Base-by-base conservation (phyloP, 2,888 invertebrate species). In the Liodrosophila aerea region DNA sequence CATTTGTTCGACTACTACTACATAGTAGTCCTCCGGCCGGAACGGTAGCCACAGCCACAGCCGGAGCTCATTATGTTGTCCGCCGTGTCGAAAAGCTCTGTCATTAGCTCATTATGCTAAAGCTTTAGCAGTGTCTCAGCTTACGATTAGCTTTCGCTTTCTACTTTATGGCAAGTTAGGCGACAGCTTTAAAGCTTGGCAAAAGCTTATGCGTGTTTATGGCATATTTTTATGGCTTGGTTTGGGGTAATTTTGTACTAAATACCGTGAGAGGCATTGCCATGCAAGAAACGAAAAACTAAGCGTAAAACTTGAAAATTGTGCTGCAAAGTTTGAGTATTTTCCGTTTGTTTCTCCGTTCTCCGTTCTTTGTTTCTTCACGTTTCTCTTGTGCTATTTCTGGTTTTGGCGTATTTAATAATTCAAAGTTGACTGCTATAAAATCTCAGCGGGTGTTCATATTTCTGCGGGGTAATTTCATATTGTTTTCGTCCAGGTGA, bases 371-470 rank as follows among this genome's bases (percentile, higher is more conserved):
- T 22, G 22, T 4, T 22, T 22, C 22, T 22, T 22, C 5, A 4
- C 22, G n/a, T 11, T 27, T 1, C 8, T 7, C 8, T 34, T 37
- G 13, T 40, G 31, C 27, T 27, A 5, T 22, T 22, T 22, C 22
- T 22, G 22, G 51, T 54, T 49, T 36, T 76, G 76, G 58, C 61
- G 59, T 85, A 80, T 80, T 80, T 78, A 80, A 85, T 80, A 80
- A 80, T 85, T 80, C 85, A 80, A 85, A 80, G 63, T 82, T 85
- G 73, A 82, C 75, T 78, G 78, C 78, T 72, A 78, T 78, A 78
- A 80, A 80, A 80, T 82, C 78, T 82, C 85, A 78, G 78, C 83
- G 78, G 78, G 78, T 62, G 78, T 66, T 51, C 83, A 54, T 73
- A 77, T 73, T 80, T 80, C 65, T 69, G 65, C 59, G 59, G 78